Percentiles rank a stretch among this genome's conserved stretches.
phyloP scores from a whole-genome alignment of 2,888 invertebrate species.

The Eristalinus aeneus region DNA sequence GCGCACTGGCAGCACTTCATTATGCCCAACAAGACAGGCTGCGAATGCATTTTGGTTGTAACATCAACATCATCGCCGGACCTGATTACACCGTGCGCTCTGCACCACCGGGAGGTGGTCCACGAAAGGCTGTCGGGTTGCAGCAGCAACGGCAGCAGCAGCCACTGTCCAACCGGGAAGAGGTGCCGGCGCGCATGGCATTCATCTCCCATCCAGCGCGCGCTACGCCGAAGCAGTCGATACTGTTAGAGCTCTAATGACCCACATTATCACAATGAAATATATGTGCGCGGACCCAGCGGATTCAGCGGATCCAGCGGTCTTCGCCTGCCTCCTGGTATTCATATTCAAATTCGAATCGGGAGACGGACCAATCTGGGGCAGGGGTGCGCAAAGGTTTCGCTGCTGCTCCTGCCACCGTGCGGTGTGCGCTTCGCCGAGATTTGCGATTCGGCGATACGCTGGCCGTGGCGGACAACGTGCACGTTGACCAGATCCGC shows the following conservation, averaged over 20 bases:
- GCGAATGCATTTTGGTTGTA: conserved; percentile 65
- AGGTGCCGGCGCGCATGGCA: conserved; percentile 52
- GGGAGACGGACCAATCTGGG: conserved; percentile 24
- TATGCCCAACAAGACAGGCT: conserved; percentile 67
- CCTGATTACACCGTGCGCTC: conserved; percentile 54
- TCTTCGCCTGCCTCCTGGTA: conserved; percentile 55
- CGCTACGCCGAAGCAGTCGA: conserved; percentile 48
- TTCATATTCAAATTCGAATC: conserved; percentile 68
- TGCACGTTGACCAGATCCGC: conserved; percentile 43
- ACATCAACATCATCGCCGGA: conserved; percentile 64
- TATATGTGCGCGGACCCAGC: conserved; percentile 3
- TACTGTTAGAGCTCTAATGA: conserved; percentile 71
- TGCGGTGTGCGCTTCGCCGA: background rate
- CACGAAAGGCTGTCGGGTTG: conserved; percentile 14
- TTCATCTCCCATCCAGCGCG: conserved; percentile 48
- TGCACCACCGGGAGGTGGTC: conserved; percentile 13
- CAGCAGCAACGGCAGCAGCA: conserved; percentile 32
- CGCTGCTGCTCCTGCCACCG: conserved; percentile 47
- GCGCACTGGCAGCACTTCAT: conserved; percentile 52
- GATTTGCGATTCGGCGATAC: conserved; percentile 1
- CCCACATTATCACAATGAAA: conserved; percentile 70
- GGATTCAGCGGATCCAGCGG: background rate
- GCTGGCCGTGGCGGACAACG: conserved; percentile 30
- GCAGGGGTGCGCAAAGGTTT: conserved; percentile 26
- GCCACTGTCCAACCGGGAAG: conserved; percentile 44